phyloP scores from a whole-genome alignment of 2,113 vertebrate genomes.

The Ictalurus punctatus region DNA sequence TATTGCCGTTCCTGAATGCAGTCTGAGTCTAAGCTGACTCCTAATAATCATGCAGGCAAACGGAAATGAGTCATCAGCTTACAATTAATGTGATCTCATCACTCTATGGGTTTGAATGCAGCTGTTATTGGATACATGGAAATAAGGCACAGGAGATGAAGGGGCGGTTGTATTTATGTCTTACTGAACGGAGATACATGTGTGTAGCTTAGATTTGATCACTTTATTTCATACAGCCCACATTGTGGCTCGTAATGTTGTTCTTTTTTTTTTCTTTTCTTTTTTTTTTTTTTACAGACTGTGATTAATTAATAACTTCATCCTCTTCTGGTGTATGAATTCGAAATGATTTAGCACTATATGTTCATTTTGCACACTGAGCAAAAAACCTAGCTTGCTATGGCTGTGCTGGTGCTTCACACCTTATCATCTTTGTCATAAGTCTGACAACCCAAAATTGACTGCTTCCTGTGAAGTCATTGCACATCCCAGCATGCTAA shows the following conservation, averaged over 20 bases:
- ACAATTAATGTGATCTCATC: slow-evolving; percentile 43
- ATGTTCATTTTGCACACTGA: background rate
- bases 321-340: background rate
- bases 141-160: slow-evolving; percentile 23
- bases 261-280: background rate
- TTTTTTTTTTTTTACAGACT: background rate
- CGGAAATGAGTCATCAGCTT: slow-evolving; percentile 47
- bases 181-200: slow-evolving; percentile 25
- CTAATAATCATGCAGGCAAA: slow-evolving; percentile 33
- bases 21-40: slow-evolving; percentile 12
- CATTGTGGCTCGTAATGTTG: background rate
- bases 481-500: slow-evolving; percentile 14
- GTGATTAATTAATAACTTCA: background rate
- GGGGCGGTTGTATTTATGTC: slow-evolving; percentile 29
- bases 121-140: slow-evolving; percentile 42
- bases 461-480: slow-evolving; percentile 12
- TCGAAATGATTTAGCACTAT: background rate
- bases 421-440: background rate
- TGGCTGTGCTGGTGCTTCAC: background rate
- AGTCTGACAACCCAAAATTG: background rate
- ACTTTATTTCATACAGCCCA: background rate
- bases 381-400: background rate
- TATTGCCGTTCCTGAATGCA: slow-evolving; percentile 21
- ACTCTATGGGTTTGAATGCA: slow-evolving; percentile 40
- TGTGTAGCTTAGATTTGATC: slow-evolving; percentile 6